phyloP scores from a whole-genome alignment of 1,140 invertebrate genomes.

The Choristoneura fumiferana region DNA sequence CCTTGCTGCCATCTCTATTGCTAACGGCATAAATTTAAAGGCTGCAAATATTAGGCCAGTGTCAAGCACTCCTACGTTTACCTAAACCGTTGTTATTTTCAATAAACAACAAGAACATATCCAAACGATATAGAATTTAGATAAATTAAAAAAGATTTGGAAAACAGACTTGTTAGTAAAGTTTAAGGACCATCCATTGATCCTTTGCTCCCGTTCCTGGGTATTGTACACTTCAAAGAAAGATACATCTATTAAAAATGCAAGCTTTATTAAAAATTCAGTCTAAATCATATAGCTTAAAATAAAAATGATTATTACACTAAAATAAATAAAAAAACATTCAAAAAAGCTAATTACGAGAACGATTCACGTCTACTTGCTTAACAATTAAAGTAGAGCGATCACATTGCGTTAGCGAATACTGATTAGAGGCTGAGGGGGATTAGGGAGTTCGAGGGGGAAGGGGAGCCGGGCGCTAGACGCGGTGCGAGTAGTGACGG shows the following conservation, averaged over 20 bases:
- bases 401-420: slow-evolving; percentile 70
- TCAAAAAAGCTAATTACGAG: slow-evolving; percentile 51
- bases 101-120: too few relatives aligned
- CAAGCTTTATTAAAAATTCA: slow-evolving; percentile 76
- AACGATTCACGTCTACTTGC: slow-evolving; percentile 67
- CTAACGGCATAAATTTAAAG: too few relatives aligned
- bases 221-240: slow-evolving; percentile 46
- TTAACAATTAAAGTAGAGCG: slow-evolving; percentile 62
- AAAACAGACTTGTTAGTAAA: slow-evolving; percentile 45
- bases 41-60: too few relatives aligned
- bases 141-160: not conserved
- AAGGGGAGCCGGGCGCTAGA: slow-evolving; percentile 79
- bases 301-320: slow-evolving; percentile 44
- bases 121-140: too few relatives aligned
- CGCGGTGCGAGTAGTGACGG: slow-evolving; percentile 91
- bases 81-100: too few relatives aligned
- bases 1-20: too few relatives aligned
- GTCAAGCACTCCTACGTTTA: too few relatives aligned
- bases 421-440: slow-evolving; percentile 59
- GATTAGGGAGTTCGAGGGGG: slow-evolving; percentile 36
- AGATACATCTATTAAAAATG: slow-evolving; percentile 64
- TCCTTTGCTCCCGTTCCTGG: slow-evolving; percentile 26
- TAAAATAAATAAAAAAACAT: slow-evolving; percentile 57
- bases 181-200: slow-evolving; percentile 59
- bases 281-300: slow-evolving; percentile 62